A percentile compares a stretch with the other conserved stretches of the same genome.
Conservation (phyloP, 2,113 vertebrate species). For the Cyanoramphus novaezelandiae region DNA sequence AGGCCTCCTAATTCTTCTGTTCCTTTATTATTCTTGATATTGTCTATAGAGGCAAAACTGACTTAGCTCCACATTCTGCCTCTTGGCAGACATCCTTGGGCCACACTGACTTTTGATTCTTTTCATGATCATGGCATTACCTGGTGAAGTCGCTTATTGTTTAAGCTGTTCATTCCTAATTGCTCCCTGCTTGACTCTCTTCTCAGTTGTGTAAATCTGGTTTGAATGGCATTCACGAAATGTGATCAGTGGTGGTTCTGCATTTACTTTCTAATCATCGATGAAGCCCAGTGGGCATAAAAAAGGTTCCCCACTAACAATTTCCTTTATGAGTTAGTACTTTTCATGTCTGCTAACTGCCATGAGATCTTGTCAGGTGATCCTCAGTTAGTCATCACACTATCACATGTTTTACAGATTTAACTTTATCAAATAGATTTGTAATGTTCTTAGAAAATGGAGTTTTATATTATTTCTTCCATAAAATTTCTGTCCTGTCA, state of each 20-base stretch:
- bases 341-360: background rate
- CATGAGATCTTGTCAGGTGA: background rate
- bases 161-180: background rate
- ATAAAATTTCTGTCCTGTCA: background rate
- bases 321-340: background rate
- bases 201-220: background rate
- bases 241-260: background rate
- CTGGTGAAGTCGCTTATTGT: background rate
- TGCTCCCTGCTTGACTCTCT: background rate
- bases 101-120: no score
- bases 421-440: background rate
- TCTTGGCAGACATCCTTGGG: background rate
- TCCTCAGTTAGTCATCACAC: background rate
- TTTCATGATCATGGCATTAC: background rate
- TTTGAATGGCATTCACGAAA: background rate
- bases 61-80: background rate
- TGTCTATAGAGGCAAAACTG: background rate
- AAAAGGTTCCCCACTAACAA: background rate
- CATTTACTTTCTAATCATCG: background rate
- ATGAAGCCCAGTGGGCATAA: background rate
- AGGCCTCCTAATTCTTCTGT: background rate
- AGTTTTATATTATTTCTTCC: background rate
- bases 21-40: background rate
- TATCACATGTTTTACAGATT: background rate
- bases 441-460: background rate